Conservation (phyloP, 53 echinoderm and acorn worm genomes). For the Crossaster papposus region DNA sequence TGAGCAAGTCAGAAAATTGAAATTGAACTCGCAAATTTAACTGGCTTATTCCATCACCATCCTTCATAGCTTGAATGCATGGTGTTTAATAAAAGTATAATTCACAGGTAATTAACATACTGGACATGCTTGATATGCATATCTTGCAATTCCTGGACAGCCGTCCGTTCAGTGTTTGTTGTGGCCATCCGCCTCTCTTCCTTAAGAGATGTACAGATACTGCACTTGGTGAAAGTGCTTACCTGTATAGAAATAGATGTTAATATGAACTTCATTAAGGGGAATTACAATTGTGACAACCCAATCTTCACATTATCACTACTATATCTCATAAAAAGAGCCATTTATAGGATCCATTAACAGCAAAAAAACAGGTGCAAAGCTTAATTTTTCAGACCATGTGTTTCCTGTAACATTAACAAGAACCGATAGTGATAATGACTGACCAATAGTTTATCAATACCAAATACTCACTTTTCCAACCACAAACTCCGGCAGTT, state of each 20-base stretch:
- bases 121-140: constrained; percentile 11
- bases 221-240: constrained; percentile 18
- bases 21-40: not conserved
- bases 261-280: no score
- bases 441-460: not conserved
- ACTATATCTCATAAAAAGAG: no score
- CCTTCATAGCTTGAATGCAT: not conserved
- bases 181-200: not conserved
- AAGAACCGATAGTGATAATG: no score
- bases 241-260: not conserved
- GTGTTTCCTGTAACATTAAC: no score
- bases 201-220: not conserved
- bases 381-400: no score
- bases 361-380: no score
- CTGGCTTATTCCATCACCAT: not conserved
- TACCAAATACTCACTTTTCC: not conserved
- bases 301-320: no score
- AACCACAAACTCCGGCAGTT: constrained; percentile 21
- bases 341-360: no score
- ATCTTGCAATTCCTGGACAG: not conserved
- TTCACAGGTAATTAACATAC: not conserved
- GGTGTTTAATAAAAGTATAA: not conserved
- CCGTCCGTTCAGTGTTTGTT: not conserved
- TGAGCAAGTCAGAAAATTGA: no score
- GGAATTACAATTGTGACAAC: no score